These are phyloP conservation scores for Drosophila sucinea DNA, from an alignment of 1,140 invertebrate genomes.

Conservation along the genomic window DNA sequence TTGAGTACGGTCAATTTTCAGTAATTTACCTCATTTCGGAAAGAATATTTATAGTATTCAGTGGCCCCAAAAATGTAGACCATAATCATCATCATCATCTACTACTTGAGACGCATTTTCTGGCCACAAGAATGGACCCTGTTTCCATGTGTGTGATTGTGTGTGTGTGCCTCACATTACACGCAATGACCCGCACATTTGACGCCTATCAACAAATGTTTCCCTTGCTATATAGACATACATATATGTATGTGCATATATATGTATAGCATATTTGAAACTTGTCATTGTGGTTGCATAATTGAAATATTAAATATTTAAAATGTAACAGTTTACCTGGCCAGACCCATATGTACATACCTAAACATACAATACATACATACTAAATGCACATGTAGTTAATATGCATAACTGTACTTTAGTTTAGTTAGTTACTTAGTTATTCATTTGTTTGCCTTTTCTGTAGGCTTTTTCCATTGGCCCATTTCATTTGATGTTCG, in stretches of 20 bases:
- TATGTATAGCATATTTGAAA: constrained; percentile 40
- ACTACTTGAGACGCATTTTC: constrained; percentile 64
- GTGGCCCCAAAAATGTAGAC: constrained; percentile 25
- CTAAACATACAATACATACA: neutral
- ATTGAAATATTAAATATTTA: constrained; percentile 77
- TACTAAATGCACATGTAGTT: neutral
- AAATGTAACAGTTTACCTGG: constrained; percentile 41
- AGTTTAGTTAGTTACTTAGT: neutral
- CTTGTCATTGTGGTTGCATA: constrained; percentile 68
- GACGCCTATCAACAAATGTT: constrained; percentile 21
- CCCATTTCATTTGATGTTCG: no score
- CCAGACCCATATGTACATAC: neutral
- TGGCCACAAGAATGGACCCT: constrained; percentile 28
- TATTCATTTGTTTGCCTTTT: neutral
- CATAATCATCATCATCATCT: neutral
- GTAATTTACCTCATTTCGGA: constrained; percentile 63
- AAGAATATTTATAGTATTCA: constrained; percentile 68
- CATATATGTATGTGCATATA: constrained; percentile 15
- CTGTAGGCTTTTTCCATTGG: neutral
- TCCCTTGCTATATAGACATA: constrained; percentile 11
- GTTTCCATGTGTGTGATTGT: constrained; percentile 9
- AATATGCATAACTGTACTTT: constrained; percentile 4
- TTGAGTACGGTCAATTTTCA: constrained; percentile 73
- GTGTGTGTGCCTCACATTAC: constrained; percentile 49
- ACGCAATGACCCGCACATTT: constrained; percentile 38